Percentiles rank a stretch among this genome's conserved stretches.
Evolutionary conservation across 2,888 invertebrate genomes (phyloP).

Genomic region (Odontocolon sp.): DNA sequence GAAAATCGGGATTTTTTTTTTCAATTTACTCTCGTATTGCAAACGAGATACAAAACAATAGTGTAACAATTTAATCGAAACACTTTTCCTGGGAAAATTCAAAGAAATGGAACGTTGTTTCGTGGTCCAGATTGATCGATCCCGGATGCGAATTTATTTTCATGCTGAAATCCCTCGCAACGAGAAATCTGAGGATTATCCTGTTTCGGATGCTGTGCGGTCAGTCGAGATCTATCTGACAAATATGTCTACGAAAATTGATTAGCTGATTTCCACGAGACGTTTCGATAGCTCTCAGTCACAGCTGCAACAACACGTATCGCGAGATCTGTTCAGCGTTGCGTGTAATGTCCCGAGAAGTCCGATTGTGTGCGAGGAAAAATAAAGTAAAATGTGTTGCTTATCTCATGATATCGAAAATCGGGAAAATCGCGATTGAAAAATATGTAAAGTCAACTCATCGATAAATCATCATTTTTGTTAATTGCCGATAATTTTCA

Average conservation of each 20-base stretch:
- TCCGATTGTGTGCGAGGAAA: conserved; percentile 74
- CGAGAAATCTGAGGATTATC: neutral
- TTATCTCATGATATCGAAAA: too few relatives aligned
- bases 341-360: conserved; percentile 71
- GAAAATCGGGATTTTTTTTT: too few relatives aligned
- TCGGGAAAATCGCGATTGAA: too few relatives aligned
- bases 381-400: too few relatives aligned
- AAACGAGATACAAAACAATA: too few relatives aligned
- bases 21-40: too few relatives aligned
- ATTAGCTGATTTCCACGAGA: conserved; percentile 70
- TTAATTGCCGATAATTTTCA: too few relatives aligned
- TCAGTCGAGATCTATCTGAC: conserved; percentile 39
- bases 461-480: too few relatives aligned
- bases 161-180: conserved; percentile 1
- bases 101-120: neutral
- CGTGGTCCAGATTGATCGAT: conserved; percentile 16
- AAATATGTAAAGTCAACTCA: too few relatives aligned
- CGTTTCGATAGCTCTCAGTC: conserved; percentile 56
- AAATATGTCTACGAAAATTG: conserved; percentile 67
- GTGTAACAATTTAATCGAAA: too few relatives aligned
- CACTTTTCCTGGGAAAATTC: neutral
- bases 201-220: neutral
- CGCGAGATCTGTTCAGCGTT: conserved; percentile 69
- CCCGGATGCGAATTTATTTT: neutral
- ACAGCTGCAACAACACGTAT: conserved; percentile 51